phyloP scores from a whole-genome alignment of 2,113 vertebrate species.

The Ictalurus punctatus region DNA sequence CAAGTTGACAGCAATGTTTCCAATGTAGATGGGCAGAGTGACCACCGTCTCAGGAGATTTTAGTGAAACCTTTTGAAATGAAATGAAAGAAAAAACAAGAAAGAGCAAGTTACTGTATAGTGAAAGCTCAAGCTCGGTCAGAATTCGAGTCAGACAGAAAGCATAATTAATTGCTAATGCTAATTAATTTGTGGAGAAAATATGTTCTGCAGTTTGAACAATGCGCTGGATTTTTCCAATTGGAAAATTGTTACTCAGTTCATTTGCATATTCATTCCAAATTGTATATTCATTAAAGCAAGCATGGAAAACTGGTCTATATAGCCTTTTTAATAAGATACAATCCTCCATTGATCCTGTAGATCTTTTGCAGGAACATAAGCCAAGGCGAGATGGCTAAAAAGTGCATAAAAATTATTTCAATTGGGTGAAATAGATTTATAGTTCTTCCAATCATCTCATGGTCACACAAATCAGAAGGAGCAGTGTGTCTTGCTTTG shows the following conservation, averaged over 20 bases:
- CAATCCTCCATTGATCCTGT: not conserved
- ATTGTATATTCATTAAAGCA: not conserved
- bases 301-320: not conserved
- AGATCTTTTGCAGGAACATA: not conserved
- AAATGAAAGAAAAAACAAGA: not conserved
- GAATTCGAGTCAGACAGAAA: not conserved
- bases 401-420: not conserved
- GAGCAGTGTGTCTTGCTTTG: not conserved
- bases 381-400: not conserved
- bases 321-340: not conserved
- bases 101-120: not conserved
- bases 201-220: not conserved
- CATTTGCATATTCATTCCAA: not conserved
- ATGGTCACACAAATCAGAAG: not conserved
- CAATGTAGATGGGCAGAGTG: slow-evolving; percentile 90
- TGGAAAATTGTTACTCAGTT: not conserved
- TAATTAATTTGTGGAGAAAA: not conserved
- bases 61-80: slow-evolving; percentile 81
- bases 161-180: too few species aligned
- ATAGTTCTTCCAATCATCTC: not conserved
- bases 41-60: slow-evolving; percentile 86
- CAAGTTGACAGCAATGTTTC: slow-evolving; percentile 88
- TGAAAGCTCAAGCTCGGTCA: not conserved
- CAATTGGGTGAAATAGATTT: not conserved
- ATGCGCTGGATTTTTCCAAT: not conserved